Percentiles rank a stretch among this genome's conserved stretches.
Evolutionary conservation across 2,113 vertebrate species (phyloP).

Genomic region (Rhodinocichla rosea): DNA sequence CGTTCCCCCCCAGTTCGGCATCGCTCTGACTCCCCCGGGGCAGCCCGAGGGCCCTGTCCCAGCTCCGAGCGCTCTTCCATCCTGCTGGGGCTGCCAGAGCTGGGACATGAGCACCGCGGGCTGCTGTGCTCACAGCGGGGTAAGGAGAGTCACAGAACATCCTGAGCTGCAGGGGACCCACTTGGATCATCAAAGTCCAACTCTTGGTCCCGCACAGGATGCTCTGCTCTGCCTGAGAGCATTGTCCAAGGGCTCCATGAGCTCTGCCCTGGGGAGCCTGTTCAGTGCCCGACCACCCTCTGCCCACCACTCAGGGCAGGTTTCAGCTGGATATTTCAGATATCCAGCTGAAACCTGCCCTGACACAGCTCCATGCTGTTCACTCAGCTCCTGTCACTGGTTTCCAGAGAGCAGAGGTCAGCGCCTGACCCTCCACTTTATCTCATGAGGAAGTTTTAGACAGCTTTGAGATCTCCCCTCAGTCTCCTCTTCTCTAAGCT

Average conservation of each 20-base stretch:
- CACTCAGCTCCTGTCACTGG: neutral
- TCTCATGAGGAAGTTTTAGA: neutral
- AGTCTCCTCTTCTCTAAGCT: neutral
- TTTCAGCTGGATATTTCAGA: too few relatives aligned
- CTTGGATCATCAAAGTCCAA: neutral
- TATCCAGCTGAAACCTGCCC: neutral
- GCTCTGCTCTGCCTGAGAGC: neutral
- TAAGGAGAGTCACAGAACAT: neutral
- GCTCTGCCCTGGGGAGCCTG: neutral
- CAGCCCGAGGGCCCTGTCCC: too few relatives aligned
- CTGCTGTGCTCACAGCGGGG: fast-evolving
- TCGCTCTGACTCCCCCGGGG: fast-evolving
- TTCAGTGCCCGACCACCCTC: neutral
- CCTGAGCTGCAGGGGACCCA: neutral
- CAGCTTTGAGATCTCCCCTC: neutral
- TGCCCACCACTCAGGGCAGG: too few relatives aligned
- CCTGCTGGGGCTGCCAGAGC: neutral
- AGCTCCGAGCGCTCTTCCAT: fast-evolving
- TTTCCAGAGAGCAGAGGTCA: neutral
- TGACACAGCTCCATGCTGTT: neutral
- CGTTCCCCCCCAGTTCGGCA: neutral
- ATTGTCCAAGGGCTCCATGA: neutral
- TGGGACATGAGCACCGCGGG: fast-evolving
- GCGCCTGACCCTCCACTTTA: fast-evolving
- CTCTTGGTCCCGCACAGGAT: too few relatives aligned